Percentiles rank a stretch among this genome's conserved stretches.
These are phyloP conservation scores for Sclerurus mexicanus DNA, from an alignment of 2,113 vertebrate genomes.

Conservation along the genomic window DNA sequence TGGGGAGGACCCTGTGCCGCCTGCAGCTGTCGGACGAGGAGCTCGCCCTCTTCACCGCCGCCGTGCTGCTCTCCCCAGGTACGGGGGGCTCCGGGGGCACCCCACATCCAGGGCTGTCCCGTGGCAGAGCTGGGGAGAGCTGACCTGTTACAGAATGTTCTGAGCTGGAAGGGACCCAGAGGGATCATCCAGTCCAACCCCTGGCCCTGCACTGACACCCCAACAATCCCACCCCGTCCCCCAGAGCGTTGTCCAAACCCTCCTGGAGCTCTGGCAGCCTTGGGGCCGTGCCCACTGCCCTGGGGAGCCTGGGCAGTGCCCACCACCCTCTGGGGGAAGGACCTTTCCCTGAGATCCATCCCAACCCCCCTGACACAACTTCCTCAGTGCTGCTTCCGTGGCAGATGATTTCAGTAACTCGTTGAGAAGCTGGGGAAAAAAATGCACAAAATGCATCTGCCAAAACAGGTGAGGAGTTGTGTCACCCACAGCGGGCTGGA, in stretches of 20 bases:
- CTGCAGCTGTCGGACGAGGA: slow-evolving; percentile 87
- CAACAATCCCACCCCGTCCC: neutral
- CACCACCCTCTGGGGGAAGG: neutral
- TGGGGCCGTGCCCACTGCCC: neutral
- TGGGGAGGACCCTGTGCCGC: slow-evolving; percentile 83
- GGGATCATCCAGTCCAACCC: neutral
- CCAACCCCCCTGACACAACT: neutral
- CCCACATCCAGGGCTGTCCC: accelerated
- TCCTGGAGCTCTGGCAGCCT: neutral
- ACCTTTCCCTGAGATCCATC: neutral
- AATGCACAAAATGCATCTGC: neutral
- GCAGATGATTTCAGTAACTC: neutral
- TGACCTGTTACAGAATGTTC: neutral
- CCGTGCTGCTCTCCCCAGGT: slow-evolving; percentile 88
- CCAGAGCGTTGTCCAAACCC: neutral
- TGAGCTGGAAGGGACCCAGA: neutral
- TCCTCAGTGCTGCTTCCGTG: neutral
- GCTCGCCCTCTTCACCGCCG: slow-evolving; percentile 86
- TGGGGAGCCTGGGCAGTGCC: neutral
- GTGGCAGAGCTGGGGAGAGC: neutral
- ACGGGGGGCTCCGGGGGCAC: accelerated
- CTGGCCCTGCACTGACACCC: neutral
- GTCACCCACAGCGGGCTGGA: accelerated
- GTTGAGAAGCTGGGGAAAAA: accelerated
- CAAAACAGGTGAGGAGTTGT: accelerated